Evolutionary conservation across 2,888 invertebrate species (phyloP).

Genomic region (Mythimna albipuncta): DNA sequence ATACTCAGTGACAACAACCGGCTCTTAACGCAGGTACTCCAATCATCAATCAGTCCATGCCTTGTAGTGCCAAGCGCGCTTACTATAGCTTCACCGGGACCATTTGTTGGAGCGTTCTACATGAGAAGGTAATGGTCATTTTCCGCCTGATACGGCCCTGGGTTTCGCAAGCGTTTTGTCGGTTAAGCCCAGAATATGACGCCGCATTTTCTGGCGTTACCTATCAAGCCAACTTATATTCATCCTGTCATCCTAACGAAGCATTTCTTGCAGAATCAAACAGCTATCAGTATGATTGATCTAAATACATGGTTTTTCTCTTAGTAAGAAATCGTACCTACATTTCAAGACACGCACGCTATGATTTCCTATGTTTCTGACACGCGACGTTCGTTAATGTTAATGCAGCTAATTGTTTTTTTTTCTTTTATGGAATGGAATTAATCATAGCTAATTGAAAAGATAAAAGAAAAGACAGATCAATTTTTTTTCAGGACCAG

Average conservation of each 20-base stretch:
- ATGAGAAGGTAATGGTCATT: slow-evolving; percentile 35
- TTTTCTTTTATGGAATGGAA: neutral
- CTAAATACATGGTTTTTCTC: slow-evolving; percentile 4
- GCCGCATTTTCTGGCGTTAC: slow-evolving; percentile 17
- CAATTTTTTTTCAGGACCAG: too few relatives aligned
- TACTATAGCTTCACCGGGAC: slow-evolving; percentile 23
- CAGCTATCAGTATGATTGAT: neutral
- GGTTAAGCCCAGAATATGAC: slow-evolving; percentile 37
- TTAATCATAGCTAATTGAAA: neutral
- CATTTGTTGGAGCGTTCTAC: slow-evolving; percentile 25
- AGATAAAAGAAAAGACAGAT: too few relatives aligned
- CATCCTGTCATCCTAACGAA: neutral
- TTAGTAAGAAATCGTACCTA: neutral
- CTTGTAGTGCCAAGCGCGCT: slow-evolving; percentile 10
- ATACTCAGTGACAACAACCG: too few relatives aligned
- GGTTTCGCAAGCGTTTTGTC: slow-evolving; percentile 36
- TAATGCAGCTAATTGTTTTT: neutral
- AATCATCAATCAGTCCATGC: slow-evolving; percentile 36
- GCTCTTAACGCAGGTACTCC: slow-evolving; percentile 9
- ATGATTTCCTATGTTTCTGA: slow-evolving; percentile 3
- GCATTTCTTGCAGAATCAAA: neutral
- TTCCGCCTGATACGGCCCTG: slow-evolving; percentile 45
- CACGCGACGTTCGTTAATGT: slow-evolving; percentile 18
- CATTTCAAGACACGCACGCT: slow-evolving; percentile 8
- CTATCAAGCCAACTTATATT: slow-evolving; percentile 3